phyloP scores from a whole-genome alignment of 1,140 invertebrate genomes.

The Eciton burchellii region DNA sequence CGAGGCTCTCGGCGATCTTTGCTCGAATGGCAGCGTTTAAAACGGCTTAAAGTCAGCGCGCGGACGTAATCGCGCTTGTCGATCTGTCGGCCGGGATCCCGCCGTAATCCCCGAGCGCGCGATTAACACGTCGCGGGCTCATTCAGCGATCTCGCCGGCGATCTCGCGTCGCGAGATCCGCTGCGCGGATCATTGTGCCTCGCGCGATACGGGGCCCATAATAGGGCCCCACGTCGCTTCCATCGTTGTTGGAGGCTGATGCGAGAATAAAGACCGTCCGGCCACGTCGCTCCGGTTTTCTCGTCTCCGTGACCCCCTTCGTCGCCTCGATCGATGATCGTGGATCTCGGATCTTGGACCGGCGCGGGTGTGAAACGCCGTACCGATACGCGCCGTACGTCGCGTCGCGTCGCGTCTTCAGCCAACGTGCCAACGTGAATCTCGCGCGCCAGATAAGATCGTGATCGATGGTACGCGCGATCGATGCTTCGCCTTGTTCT shows the following conservation, averaged over 20 bases:
- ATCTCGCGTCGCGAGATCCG: constrained; percentile 24
- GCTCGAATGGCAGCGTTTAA: constrained; percentile 72
- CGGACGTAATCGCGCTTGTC: constrained; percentile 74
- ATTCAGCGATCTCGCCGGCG: constrained; percentile 48
- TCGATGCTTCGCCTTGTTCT: constrained; percentile 63
- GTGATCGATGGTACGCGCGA: constrained; percentile 70
- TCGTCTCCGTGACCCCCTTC: neutral
- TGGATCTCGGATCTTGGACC: neutral
- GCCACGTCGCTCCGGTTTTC: constrained; percentile 31
- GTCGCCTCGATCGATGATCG: constrained; percentile 16
- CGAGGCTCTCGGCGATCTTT: neutral
- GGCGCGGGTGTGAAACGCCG: constrained; percentile 25
- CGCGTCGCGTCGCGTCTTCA: constrained; percentile 47
- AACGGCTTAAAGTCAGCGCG: constrained; percentile 74
- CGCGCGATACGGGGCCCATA: constrained; percentile 64
- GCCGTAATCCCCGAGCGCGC: constrained; percentile 62
- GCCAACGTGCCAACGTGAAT: constrained; percentile 30
- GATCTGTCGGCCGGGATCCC: constrained; percentile 70
- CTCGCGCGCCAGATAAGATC: constrained; percentile 66
- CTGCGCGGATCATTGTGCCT: constrained; percentile 68
- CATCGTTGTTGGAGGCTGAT: constrained; percentile 68
- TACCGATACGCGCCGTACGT: neutral
- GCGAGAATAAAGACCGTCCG: constrained; percentile 70
- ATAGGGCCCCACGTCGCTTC: constrained; percentile 70
- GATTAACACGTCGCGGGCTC: constrained; percentile 22